Evolutionary conservation across 2,888 invertebrate species (phyloP), one percentile per base, ranked within the genome.

Genomic region (Acrobasis repandana): DNA sequence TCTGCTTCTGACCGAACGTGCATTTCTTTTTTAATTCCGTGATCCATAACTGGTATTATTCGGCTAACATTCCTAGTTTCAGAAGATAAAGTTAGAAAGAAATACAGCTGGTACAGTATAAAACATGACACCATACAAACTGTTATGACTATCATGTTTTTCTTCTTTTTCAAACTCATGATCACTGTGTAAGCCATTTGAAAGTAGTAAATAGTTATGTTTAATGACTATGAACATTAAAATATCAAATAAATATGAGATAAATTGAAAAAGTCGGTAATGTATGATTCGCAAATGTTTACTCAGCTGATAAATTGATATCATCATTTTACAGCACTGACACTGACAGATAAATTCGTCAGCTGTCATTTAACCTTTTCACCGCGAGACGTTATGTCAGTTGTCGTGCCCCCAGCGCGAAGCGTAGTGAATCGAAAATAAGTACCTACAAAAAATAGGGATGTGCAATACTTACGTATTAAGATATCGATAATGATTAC

Each of bases 101-200:
- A 90, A 73, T 90, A 91, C 58, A 92, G 67, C 67, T 92, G 92
- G 67, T 92, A 92, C 10, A 92, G 56, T 64, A 86, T 88, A 58
- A 86, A 92, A 78, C 85, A 79, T 60, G 82, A 62, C 20, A 83
- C 76, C 75, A 88, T 77, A 65, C 81, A 86, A 20, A 83, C 47
- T 58, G 90, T 79, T 15, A 91, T 61, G 15, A 86, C 68, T 38
- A 91, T 80, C 20, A 91, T 75, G 60, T 90, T 88, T 76, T 87
- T 90, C 76, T 88, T 92, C 74, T 90, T 92, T 69, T 87, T 87
- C 16, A 85, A 58, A 33, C 81, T 77, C 83, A 85, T 85, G 20
- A 62, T 54, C 38, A 56, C 46, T 15, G 15, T n/a, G 36, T 58
- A 38, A 58, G 9, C 14, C 52, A 50, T 54, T 54, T 2, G 20